A percentile compares a stretch with the other conserved stretches of the same genome.
phyloP scores from a whole-genome alignment of 2,113 vertebrate species.

The Neofelis nebulosa region DNA sequence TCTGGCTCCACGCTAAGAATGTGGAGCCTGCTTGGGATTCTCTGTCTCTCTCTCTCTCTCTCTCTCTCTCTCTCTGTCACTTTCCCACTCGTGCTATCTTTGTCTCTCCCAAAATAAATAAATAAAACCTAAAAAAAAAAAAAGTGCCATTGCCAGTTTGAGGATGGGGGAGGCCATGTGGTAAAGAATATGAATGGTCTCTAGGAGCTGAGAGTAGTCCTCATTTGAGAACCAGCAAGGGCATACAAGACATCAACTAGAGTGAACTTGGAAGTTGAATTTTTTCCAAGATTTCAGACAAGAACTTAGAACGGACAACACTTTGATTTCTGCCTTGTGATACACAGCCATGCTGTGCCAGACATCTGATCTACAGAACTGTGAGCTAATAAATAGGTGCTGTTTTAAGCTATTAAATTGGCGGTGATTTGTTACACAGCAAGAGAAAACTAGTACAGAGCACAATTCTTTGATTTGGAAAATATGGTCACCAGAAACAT shows the following conservation, averaged over 20 bases:
- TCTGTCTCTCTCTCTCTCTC: too few species aligned
- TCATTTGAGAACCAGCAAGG: neutral
- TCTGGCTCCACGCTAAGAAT: too few species aligned
- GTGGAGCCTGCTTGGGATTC: too few species aligned
- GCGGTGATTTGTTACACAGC: neutral
- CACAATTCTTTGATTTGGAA: neutral
- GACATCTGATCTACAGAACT: neutral
- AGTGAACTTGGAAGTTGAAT: neutral
- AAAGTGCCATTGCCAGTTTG: neutral
- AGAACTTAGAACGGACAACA: neutral
- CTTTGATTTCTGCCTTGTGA: neutral
- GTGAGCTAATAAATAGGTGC: neutral
- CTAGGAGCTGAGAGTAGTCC: neutral
- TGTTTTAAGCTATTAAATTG: neutral
- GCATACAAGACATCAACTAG: neutral
- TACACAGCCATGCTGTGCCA: neutral
- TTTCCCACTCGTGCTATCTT: too few species aligned
- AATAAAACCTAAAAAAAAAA: too few species aligned
- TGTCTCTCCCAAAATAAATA: too few species aligned
- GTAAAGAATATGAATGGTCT: neutral
- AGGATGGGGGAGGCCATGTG: neutral
- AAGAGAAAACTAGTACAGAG: neutral
- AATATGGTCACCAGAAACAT: neutral
- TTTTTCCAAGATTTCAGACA: neutral
- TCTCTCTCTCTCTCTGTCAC: too few species aligned